A percentile compares a stretch with the other conserved stretches of the same genome.
Evolutionary conservation across 2,888 invertebrate genomes (phyloP).

Genomic region (Epinotia ramella): DNA sequence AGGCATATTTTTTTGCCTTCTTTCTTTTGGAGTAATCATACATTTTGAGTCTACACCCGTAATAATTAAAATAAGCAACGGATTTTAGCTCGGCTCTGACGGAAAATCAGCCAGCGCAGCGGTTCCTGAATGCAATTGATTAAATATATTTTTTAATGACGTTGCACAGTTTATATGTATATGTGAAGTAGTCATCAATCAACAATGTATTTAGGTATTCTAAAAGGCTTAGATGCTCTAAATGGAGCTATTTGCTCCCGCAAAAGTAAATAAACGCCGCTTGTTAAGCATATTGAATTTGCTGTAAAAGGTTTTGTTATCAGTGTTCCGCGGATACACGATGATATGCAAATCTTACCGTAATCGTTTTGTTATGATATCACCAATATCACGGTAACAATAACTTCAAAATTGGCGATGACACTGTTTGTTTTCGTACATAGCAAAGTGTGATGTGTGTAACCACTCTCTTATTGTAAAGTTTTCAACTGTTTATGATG

Average conservation of each 20-base stretch:
- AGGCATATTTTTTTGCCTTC: too few species aligned
- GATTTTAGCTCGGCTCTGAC: background rate
- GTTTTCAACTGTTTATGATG: too few species aligned
- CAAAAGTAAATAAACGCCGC: background rate
- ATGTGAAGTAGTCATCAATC: background rate
- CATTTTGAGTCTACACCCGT: too few species aligned
- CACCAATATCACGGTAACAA: too few species aligned
- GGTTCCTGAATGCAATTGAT: too few species aligned
- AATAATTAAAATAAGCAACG: too few species aligned
- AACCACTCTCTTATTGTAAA: too few species aligned
- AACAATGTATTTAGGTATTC: background rate
- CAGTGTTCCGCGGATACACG: background rate
- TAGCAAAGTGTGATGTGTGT: too few species aligned
- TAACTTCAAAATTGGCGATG: too few species aligned
- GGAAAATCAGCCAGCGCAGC: background rate
- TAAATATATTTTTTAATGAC: background rate
- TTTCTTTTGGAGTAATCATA: too few species aligned
- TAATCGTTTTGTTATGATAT: too few species aligned
- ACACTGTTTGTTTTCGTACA: too few species aligned
- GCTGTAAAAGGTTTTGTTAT: slow-evolving; percentile 12
- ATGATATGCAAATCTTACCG: background rate
- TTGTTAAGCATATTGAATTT: slow-evolving; percentile 1
- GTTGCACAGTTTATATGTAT: background rate
- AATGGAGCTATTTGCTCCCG: slow-evolving; percentile 1
- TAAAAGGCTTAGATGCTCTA: background rate